Conservation (phyloP, 2,888 invertebrate genomes). For the Altica lythri region DNA sequence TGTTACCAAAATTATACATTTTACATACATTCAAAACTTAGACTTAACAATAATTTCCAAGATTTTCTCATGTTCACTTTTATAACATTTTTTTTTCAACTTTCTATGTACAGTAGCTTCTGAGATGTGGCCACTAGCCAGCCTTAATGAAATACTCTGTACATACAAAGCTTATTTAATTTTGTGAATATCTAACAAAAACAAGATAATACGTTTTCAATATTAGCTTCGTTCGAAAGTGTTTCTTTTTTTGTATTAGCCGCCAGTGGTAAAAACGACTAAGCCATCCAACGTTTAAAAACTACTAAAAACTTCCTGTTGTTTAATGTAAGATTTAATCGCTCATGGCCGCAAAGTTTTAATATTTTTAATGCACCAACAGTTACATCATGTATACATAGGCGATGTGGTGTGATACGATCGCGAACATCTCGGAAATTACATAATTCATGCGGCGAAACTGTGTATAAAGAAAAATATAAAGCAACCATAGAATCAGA, state of each 20-base stretch:
- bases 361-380: conserved; percentile 35
- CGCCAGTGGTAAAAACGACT: conserved; percentile 12
- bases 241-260: conserved; percentile 10
- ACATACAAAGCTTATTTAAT: no score
- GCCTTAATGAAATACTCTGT: no score
- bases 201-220: no score
- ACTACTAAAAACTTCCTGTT: conserved; percentile 36
- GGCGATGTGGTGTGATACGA: conserved; percentile 23
- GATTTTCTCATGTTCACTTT: no score
- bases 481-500: conserved; percentile 28
- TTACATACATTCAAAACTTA: no score
- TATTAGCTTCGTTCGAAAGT: conserved; percentile 1
- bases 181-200: no score
- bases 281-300: conserved; percentile 19
- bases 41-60: no score
- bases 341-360: conserved; percentile 32
- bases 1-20: no score
- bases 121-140: no score
- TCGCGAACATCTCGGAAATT: conserved; percentile 30
- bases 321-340: conserved; percentile 43
- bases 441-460: conserved; percentile 27
- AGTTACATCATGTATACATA: conserved; percentile 19
- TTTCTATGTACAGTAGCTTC: no score
- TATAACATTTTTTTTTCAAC: no score
- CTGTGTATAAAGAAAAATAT: conserved; percentile 21